phyloP scores from a whole-genome alignment of 2,797 vertebrate genomes.

The Clarias platycephalus region DNA sequence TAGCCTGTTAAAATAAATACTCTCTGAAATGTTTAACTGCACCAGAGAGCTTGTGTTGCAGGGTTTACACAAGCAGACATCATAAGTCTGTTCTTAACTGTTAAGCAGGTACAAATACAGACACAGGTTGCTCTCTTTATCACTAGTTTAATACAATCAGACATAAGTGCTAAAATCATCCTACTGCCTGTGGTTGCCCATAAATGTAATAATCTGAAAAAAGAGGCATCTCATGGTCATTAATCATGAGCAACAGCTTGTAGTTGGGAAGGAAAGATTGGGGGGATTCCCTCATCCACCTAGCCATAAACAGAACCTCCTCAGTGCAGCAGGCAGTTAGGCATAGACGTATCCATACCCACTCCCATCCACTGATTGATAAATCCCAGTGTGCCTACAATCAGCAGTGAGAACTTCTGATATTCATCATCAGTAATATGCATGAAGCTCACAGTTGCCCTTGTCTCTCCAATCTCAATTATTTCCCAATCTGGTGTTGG shows the following conservation, averaged over 20 bases:
- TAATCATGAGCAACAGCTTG: neutral
- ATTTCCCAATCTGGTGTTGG: constrained; percentile 24
- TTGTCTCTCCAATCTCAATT: constrained; percentile 18
- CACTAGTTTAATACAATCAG: constrained; percentile 34
- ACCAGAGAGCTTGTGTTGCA: constrained; percentile 60
- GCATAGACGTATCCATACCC: constrained; percentile 49
- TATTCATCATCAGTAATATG: constrained; percentile 40
- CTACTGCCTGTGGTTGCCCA: constrained; percentile 8
- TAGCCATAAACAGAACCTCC: constrained; percentile 27
- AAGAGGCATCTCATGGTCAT: neutral
- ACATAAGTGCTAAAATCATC: constrained; percentile 23
- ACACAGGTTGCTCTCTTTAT: constrained; percentile 23
- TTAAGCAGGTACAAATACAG: constrained; percentile 29
- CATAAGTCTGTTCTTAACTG: constrained; percentile 35
- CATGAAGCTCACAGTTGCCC: constrained; percentile 14
- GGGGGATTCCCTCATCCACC: neutral
- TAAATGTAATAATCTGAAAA: constrained; percentile 20
- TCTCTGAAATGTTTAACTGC: constrained; percentile 68
- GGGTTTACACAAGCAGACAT: constrained; percentile 64
- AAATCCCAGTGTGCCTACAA: constrained; percentile 58
- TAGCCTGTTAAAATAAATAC: constrained; percentile 77
- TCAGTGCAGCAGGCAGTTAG: constrained; percentile 1
- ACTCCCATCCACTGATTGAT: constrained; percentile 57
- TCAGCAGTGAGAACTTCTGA: constrained; percentile 58
- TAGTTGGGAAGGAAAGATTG: neutral